Evolutionary conservation across 2,888 invertebrate genomes (phyloP), one percentile per base, ranked within the genome.

Genomic region (Heterodera filipjevi): DNA sequence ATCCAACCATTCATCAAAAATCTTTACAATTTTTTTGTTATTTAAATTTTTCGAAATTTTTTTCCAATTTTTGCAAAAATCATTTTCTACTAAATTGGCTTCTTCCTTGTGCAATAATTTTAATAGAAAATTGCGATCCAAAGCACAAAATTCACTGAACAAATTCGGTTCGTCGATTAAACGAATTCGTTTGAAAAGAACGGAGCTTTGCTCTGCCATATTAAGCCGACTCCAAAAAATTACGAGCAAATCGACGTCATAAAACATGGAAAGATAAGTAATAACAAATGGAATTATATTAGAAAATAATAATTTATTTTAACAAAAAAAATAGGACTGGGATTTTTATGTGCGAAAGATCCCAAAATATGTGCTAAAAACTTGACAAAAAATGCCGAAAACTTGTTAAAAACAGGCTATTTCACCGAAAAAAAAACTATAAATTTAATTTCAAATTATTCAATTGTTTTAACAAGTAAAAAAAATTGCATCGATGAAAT

Each of bases 221-320:
- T 59, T 59, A 19, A 59, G 59, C n/a, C 6, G 59, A 10, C 10
- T 59, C 59, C 59, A 59, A 59, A 59, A 59, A 22, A 8, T 27
- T n/a, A 59, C 59, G 27, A 59, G 59, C 59, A 59, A 59, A 59
- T n/a, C 27, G 22, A 59, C n/a, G 59, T 59, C 59, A 59, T 59
- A 22, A 59, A 59, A 59, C n/a, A 53, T 22, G 53, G 53, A 39
- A 39, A 22, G 19, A 53, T 19, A 53, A 16, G 19, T 19, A 19
- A 19, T 53, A 16, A 3, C 22, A 53, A 53, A 22, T 53, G 6
- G 22, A 19, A 59, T 59, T 5, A 19, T 53, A 2, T 59, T 27
- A 59, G 27, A 53, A 53, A 53, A 1, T 22, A 53, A 53, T 2
- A 22, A 53, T 19, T 53, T 19, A n/a, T n/a, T n/a, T n/a, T n/a